Base-by-base conservation (phyloP, 2,113 vertebrate genomes). In the Macrotis lagotis region DNA sequence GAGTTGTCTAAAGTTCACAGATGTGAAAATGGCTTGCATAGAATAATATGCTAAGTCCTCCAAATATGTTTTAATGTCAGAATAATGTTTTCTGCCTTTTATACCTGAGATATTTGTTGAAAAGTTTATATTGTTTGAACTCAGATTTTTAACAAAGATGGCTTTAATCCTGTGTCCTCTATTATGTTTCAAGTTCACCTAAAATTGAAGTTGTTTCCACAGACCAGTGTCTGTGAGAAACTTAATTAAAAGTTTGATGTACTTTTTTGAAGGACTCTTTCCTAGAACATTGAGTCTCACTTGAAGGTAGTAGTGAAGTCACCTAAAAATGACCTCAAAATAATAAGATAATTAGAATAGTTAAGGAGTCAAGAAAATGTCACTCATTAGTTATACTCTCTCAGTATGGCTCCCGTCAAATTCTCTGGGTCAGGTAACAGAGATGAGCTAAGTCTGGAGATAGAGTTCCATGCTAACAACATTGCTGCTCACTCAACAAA, bases 331-430 rank as follows among this genome's bases (percentile, higher is more conserved):
- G 44, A 95, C 55, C 10, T 53, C 48, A 91, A 51, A 91, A 95
- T 90, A 91, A n/a, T 88, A 91, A 93, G 47, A 19, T 93, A 51
- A 96, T 93, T 91, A 94, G 91, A 0, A n/a, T 96, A 96, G 10
- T 90, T 88, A 83, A 92, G 52, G 24, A 92, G n/a, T 14, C 90
- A 48, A 88, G n/a, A 4, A 92, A 90, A 91, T 55, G 91, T 19
- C 50, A 50, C 0, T 83, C 8, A 53, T 89, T 51, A 94, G 22
- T 44, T 83, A 1, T 37, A 90, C 51, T 44, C 10, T 44, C 24
- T 94, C 37, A 83, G n/a, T 93, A 47, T 83, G 16, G 22, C 48
- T 31, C 47, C 44, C 25, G 22, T 96, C 93, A 94, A n/a, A 93
- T 97, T 96, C 83, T 92, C 51, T 50, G 49, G 47, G 50, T 93